Evolutionary conservation across 2,888 invertebrate genomes (phyloP).

Genomic region (Drosophila stalkeri): DNA sequence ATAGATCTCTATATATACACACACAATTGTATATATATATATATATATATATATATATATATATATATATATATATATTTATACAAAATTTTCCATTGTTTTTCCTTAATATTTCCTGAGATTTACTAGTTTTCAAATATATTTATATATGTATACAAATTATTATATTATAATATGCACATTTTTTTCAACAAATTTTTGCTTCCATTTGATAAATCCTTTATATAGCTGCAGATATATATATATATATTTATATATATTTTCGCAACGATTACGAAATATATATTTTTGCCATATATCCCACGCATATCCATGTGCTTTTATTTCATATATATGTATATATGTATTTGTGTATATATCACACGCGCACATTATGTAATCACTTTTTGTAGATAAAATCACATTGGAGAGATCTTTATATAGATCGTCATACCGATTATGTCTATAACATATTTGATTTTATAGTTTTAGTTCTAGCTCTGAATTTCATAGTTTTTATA

Average conservation of each 20-base stretch:
- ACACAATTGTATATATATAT: conserved; percentile 26
- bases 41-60: conserved; percentile 24
- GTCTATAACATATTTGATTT: background rate
- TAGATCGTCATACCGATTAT: background rate
- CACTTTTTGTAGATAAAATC: conserved; percentile 50
- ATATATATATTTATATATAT: conserved; percentile 18
- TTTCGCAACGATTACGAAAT: conserved; percentile 70
- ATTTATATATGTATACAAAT: conserved; percentile 17
- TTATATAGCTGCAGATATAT: conserved; percentile 15
- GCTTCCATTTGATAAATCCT: conserved; percentile 23
- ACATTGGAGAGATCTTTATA: conserved; percentile 1
- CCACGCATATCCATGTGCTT: conserved; percentile 40
- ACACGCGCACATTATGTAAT: conserved; percentile 80
- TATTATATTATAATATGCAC: conserved; percentile 14
- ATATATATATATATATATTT: conserved; percentile 27
- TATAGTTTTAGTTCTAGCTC: conserved; percentile 1
- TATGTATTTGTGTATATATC: conserved; percentile 24
- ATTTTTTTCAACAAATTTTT: background rate
- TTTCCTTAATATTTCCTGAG: conserved; percentile 21
- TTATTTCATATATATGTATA: conserved; percentile 13
- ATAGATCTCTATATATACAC: conserved; percentile 21
- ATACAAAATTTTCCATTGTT: conserved; percentile 49
- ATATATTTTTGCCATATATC: conserved; percentile 35
- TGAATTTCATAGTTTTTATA: background rate
- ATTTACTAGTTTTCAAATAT: conserved; percentile 16